Conservation (phyloP, 2,113 vertebrate genomes). For the Hydrochoerus hydrochaeris region DNA sequence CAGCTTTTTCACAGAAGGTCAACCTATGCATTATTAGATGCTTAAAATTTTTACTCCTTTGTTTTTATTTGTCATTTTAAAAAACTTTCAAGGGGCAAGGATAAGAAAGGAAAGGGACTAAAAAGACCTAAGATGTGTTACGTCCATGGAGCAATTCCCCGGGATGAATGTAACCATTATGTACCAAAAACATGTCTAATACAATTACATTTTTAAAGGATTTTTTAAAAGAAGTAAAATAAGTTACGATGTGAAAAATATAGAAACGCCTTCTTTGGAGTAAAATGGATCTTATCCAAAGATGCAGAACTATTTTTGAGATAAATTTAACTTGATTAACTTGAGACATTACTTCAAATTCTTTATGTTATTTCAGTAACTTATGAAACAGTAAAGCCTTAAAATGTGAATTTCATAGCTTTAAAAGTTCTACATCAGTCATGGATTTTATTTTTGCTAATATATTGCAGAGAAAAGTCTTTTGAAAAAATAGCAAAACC, state of each 20-base stretch:
- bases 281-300: slow-evolving; percentile 46
- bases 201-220: background rate
- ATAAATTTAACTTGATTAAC: background rate
- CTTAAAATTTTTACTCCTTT: background rate
- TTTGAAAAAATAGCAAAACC: slow-evolving; percentile 35
- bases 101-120: background rate
- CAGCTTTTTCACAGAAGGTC: background rate
- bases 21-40: background rate
- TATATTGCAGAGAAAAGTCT: background rate
- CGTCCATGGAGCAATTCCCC: background rate
- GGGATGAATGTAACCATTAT: background rate
- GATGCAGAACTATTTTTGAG: slow-evolving; percentile 20
- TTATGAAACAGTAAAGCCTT: background rate
- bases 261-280: background rate
- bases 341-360: background rate
- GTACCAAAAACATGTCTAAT: background rate
- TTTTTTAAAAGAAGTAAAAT: background rate
- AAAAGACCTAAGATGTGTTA: background rate
- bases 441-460: slow-evolving; percentile 46
- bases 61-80: background rate
- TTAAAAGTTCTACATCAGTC: slow-evolving; percentile 15
- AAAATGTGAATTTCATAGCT: background rate
- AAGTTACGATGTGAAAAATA: background rate
- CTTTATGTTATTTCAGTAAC: slow-evolving; percentile 16
- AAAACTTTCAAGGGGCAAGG: background rate